Percentiles rank a stretch among this genome's conserved stretches.
These are phyloP conservation scores for Xenopus borealis DNA, from an alignment of 2,113 vertebrate genomes.

Conservation along the genomic window DNA sequence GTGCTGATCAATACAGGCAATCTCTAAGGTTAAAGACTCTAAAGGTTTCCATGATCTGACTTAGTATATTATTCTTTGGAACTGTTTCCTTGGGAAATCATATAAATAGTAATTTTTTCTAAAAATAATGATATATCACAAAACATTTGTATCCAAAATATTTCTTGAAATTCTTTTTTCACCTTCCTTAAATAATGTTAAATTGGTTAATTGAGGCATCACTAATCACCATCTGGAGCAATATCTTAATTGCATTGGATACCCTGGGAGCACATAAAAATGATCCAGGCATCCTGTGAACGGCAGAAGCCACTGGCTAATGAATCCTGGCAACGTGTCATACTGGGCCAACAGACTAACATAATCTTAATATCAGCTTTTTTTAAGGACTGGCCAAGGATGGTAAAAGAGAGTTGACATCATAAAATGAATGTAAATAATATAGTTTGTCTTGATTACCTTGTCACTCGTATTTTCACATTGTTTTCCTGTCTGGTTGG, in stretches of 20 bases:
- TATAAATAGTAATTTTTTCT: no score
- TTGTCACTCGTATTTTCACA: not conserved
- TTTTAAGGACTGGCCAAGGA: slow-evolving; percentile 4
- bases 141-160: no score
- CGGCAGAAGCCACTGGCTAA: slow-evolving; percentile 19
- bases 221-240: slow-evolving; percentile 40
- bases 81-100: no score
- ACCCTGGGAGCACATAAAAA: slow-evolving; percentile 8
- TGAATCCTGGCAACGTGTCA: slow-evolving; percentile 15
- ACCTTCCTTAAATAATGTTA: slow-evolving; percentile 40
- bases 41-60: no score
- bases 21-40: no score
- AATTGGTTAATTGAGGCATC: slow-evolving; percentile 41
- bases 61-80: no score
- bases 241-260: slow-evolving; percentile 38
- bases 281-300: slow-evolving; percentile 23
- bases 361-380: not conserved
- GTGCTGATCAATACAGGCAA: no score
- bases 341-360: not conserved
- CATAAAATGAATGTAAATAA: not conserved
- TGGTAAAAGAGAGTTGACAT: not conserved
- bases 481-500: not conserved
- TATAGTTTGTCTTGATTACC: not conserved
- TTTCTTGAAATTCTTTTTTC: not conserved
- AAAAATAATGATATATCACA: no score